These are phyloP conservation scores for Ramphastos sulfuratus DNA, from an alignment of 2,113 vertebrate species.

Conservation along the genomic window DNA sequence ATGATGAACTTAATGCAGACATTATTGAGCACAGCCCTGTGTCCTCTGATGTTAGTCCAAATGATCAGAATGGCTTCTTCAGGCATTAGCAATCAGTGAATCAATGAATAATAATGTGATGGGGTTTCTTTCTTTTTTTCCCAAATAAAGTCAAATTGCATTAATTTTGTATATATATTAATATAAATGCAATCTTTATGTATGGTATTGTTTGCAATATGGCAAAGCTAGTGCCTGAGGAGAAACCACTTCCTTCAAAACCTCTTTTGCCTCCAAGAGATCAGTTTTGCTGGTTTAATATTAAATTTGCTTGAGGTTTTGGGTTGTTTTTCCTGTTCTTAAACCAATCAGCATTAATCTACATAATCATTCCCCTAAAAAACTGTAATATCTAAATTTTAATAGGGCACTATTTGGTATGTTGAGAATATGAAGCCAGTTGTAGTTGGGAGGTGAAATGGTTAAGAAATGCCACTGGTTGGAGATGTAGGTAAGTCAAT, in stretches of 20 bases:
- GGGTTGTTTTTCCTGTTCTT: conserved; percentile 1
- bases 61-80: neutral
- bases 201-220: neutral
- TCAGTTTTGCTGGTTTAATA: conserved; percentile 39
- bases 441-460: neutral
- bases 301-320: conserved; percentile 17
- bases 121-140: neutral
- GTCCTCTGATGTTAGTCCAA: neutral
- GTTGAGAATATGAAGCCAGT: neutral
- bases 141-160: conserved; percentile 46
- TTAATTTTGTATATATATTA: neutral
- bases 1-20: neutral
- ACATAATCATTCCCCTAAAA: neutral
- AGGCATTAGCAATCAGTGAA: conserved; percentile 21
- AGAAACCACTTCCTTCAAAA: conserved; percentile 23
- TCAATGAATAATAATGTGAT: neutral
- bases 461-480: neutral
- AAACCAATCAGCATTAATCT: neutral
- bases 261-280: neutral
- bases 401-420: neutral
- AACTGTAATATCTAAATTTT: neutral
- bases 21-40: neutral
- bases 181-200: conserved; percentile 29
- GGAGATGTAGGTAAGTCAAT: neutral
- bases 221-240: neutral